A percentile compares a stretch with the other conserved stretches of the same genome.
Conservation (phyloP, 2,797 vertebrate genomes). For the Tinamus major region DNA sequence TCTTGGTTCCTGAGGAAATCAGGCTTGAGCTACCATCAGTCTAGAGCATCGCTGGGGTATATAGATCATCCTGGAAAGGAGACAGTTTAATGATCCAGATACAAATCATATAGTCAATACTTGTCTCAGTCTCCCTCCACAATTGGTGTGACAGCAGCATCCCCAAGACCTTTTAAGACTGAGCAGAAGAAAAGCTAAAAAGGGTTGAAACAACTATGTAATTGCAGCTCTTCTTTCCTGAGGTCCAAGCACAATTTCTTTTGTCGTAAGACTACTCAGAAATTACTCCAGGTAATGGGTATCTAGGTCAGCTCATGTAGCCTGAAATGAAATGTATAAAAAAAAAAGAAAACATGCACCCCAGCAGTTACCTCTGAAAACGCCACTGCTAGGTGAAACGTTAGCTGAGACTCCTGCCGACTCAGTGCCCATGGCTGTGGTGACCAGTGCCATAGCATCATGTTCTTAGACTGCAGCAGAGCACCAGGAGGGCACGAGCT, state of each 20-base stretch:
- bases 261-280: not conserved
- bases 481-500: not conserved
- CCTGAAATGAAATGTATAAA: not conserved
- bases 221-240: not conserved
- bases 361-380: not conserved
- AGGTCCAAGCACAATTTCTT: not conserved
- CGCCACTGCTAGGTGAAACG: not conserved
- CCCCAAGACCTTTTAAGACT: not conserved
- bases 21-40: not conserved
- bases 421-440: accelerated
- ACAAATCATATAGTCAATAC: not conserved
- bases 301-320: not conserved
- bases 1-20: not conserved
- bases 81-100: not conserved
- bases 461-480: not conserved
- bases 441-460: not conserved
- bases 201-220: not conserved
- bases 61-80: not conserved
- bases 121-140: not conserved
- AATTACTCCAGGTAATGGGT: not conserved
- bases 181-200: not conserved
- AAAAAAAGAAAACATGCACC: not conserved
- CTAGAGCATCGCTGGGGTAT: not conserved
- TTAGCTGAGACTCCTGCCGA: accelerated
- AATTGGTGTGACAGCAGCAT: not conserved